Evolutionary conservation across 2,888 invertebrate genomes (phyloP).

Genomic region (Tipula vernalis): DNA sequence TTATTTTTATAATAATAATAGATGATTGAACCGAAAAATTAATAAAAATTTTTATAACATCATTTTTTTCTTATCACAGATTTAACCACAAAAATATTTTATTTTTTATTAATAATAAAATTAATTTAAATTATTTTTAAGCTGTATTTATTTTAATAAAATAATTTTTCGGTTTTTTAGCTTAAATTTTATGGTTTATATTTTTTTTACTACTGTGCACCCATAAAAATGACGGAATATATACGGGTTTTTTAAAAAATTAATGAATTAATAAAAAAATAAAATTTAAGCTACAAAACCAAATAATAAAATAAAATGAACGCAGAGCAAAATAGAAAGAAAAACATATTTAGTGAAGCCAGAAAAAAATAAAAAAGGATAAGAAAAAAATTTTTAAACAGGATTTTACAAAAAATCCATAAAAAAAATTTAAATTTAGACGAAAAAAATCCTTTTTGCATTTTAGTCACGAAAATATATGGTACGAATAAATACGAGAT

Average conservation of each 20-base stretch:
- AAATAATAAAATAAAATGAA: neutral
- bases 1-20: neutral
- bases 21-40: neutral
- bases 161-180: no score
- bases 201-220: no score
- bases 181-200: no score
- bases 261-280: no score
- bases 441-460: neutral
- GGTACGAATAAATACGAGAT: neutral
- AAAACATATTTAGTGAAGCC: neutral
- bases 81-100: neutral
- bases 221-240: no score
- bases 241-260: no score
- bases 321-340: neutral
- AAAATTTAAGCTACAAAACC: no score
- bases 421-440: neutral
- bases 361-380: neutral
- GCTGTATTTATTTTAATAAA: no score
- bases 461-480: neutral
- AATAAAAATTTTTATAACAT: neutral
- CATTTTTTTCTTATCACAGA: neutral
- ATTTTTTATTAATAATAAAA: neutral
- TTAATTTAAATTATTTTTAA: no score
- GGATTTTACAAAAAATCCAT: neutral
- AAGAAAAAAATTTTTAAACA: neutral